Evolutionary conservation across 2,113 vertebrate genomes (phyloP), one percentile per base, ranked within the genome.

Genomic region (Crotalus helleri): DNA sequence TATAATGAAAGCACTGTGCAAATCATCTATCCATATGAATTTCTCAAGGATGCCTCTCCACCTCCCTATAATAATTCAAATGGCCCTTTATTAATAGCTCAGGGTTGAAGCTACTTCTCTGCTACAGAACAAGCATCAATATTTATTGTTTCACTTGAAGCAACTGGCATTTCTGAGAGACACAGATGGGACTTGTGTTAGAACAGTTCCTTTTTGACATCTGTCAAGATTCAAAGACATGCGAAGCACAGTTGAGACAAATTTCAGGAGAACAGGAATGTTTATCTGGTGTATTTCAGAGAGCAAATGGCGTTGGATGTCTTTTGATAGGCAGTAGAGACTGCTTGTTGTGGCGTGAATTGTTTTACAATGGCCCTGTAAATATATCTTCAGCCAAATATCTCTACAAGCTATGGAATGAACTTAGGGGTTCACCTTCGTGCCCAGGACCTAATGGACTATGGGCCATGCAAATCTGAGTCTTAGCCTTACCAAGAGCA

Each of bases 111-210:
- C 26, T 92, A 51, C 69, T 95, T 21, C 57, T 11, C 58, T 46
- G 87, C 0, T 15, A 54, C 19, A 44, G 44, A 55, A 89, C 88
- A 81, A 49, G 54, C 44, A 85, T 26, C 89, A 29, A 0, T 55
- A 53, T 61, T 91, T 91, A 69, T 92, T 44, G 33, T 92, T 93
- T 90, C 85, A 33, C 93, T 94, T 51, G 89, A 90, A 92, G 59
- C 0, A 3, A 69, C 81, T 26, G 33, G 4, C 94, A 81, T 94
- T 94, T 95, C 92, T 94, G 93, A 88, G 94, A 95, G 95, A 44
- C 59, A 87, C 87, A 69, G 81, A 46, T 15, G 39, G 93, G 61
- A 91, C 33, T 85, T 93, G 53, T 94, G 51, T 54, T 92, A 90
- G 85, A 0, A 0, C 90, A 87, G 90, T 95, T 54, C 91, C 91